These are phyloP conservation scores for Lipophrys pholis DNA, from an alignment of 2,113 vertebrate genomes.

Conservation along the genomic window DNA sequence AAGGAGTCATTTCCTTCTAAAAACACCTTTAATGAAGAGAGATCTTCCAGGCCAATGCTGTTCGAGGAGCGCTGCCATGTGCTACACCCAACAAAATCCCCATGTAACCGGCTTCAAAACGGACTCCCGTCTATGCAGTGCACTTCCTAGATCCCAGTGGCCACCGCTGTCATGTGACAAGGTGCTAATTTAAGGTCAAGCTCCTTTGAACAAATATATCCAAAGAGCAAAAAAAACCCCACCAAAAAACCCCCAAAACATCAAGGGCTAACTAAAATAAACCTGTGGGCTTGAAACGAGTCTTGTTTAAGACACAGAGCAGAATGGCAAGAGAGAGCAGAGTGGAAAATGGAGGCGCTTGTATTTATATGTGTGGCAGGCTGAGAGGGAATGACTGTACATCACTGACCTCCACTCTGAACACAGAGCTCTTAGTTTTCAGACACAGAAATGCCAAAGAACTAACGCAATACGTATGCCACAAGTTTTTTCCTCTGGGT, in stretches of 20 bases:
- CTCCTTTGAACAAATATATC: conserved; percentile 72
- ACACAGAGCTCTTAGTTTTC: conserved; percentile 78
- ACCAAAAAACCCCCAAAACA: conserved; percentile 48
- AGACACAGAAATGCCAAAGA: conserved; percentile 51
- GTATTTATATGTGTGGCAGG: conserved; percentile 61
- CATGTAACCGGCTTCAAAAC: conserved; percentile 13
- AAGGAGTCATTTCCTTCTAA: conserved; percentile 62
- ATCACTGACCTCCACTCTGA: conserved; percentile 60
- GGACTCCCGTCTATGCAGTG: conserved; percentile 17
- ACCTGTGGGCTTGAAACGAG: conserved; percentile 58
- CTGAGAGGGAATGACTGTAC: conserved; percentile 48
- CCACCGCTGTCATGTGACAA: conserved; percentile 52
- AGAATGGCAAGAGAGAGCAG: conserved; percentile 48
- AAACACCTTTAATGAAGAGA: conserved; percentile 40
- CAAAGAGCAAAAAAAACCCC: conserved; percentile 34
- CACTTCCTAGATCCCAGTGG: conserved; percentile 50
- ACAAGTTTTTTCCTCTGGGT: conserved; percentile 49
- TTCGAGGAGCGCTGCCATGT: neutral
- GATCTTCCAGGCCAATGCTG: neutral
- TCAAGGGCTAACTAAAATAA: conserved; percentile 72
- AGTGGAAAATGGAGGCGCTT: conserved; percentile 72
- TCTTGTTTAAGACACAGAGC: conserved; percentile 69
- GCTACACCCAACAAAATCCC: conserved; percentile 38
- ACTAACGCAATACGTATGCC: conserved; percentile 43
- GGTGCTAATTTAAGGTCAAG: conserved; percentile 74